Conservation (phyloP, 2,888 invertebrate genomes). For the Macaria notata region DNA sequence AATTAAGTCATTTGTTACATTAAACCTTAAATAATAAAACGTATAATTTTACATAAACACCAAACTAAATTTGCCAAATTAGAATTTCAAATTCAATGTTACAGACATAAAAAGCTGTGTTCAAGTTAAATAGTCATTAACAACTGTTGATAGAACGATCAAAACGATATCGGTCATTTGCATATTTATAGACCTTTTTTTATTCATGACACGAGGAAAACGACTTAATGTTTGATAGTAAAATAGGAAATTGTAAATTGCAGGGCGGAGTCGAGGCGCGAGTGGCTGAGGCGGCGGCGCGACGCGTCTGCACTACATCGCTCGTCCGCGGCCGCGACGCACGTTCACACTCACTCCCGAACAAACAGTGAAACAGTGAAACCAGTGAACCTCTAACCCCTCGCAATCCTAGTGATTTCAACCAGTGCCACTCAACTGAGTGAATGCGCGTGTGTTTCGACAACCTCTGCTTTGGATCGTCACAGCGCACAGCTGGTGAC, state of each 20-base stretch:
- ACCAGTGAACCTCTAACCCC: constrained; percentile 48
- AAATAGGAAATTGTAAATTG: constrained; percentile 42
- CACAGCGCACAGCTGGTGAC: constrained; percentile 91
- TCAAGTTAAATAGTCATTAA: background rate
- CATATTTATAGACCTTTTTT: background rate
- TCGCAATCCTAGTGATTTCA: constrained; percentile 70
- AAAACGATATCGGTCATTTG: constrained; percentile 1
- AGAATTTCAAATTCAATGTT: constrained; percentile 9
- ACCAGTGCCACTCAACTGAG: constrained; percentile 82
- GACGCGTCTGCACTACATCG: constrained; percentile 64
- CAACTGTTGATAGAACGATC: constrained; percentile 1
- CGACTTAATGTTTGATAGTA: constrained; percentile 10
- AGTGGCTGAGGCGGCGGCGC: constrained; percentile 67
- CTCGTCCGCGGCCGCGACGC: constrained; percentile 72
- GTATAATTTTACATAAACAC: background rate
- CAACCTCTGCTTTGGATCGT: constrained; percentile 94
- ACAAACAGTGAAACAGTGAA: constrained; percentile 43
- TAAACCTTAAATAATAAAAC: too few relatives aligned
- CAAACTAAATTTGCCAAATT: background rate
- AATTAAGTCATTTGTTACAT: too few relatives aligned
- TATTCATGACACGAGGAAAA: background rate
- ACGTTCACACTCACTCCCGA: constrained; percentile 65
- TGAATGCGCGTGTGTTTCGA: constrained; percentile 96
- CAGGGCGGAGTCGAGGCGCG: constrained; percentile 75
- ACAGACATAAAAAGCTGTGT: background rate